Evolutionary conservation across 2,888 invertebrate genomes (phyloP).

Genomic region (Lucinisca nassula): DNA sequence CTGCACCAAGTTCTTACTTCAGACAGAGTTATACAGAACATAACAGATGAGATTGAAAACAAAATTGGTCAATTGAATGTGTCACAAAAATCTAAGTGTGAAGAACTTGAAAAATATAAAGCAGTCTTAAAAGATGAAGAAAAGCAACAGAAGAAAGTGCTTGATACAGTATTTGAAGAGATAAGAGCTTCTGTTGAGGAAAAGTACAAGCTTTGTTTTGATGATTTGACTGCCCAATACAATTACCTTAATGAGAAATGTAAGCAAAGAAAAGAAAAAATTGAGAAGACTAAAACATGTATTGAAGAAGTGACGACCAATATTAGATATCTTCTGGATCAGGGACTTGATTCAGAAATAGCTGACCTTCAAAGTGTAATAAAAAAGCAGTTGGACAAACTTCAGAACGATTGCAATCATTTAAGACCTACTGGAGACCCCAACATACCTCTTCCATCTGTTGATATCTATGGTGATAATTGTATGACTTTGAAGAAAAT

Average conservation of each 20-base stretch:
- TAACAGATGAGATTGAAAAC: conserved; percentile 14
- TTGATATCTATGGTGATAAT: background rate
- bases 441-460: background rate
- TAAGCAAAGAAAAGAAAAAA: background rate
- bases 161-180: conserved; percentile 26
- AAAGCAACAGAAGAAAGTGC: conserved; percentile 21
- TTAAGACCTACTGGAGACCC: background rate
- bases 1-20: conserved; percentile 31
- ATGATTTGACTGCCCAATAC: conserved; percentile 20
- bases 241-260: conserved; percentile 11
- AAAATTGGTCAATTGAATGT: conserved; percentile 19
- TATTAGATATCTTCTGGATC: conserved; percentile 37
- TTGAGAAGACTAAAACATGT: conserved; percentile 6
- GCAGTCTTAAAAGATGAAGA: conserved; percentile 32
- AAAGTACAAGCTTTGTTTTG: conserved; percentile 33
- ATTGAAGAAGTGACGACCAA: background rate
- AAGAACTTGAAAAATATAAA: background rate
- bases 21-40: conserved; percentile 7
- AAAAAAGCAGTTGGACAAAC: background rate
- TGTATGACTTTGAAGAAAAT: background rate
- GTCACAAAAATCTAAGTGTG: background rate
- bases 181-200: conserved; percentile 36
- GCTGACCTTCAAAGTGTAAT: conserved; percentile 26
- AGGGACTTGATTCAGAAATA: conserved; percentile 44
- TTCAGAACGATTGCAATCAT: background rate